Evolutionary conservation across 2,888 invertebrate species (phyloP).

Genomic region (Labia minor): DNA sequence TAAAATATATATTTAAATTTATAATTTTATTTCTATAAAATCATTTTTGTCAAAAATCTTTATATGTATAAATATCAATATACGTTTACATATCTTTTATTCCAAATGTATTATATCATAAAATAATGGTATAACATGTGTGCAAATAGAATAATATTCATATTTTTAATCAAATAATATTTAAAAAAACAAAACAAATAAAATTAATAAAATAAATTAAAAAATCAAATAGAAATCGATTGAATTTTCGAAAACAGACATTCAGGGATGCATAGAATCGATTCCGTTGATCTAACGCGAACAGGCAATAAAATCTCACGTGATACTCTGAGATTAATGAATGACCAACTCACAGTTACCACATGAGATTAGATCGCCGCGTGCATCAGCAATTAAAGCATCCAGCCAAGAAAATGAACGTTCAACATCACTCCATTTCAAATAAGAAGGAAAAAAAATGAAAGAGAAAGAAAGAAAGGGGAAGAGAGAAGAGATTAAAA

Average conservation of each 20-base stretch:
- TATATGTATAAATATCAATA: background rate
- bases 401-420: background rate
- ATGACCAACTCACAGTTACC: slow-evolving; percentile 84
- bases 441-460: too few relatives aligned
- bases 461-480: too few relatives aligned
- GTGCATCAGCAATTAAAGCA: slow-evolving; percentile 29
- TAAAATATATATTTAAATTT: too few relatives aligned
- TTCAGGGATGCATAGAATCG: slow-evolving; percentile 35
- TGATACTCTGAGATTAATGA: slow-evolving; percentile 65
- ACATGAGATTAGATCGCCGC: slow-evolving; percentile 80
- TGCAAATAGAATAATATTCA: too few relatives aligned
- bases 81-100: background rate
- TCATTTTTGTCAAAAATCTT: too few relatives aligned
- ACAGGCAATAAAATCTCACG: slow-evolving; percentile 59
- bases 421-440: background rate
- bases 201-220: too few relatives aligned
- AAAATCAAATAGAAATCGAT: background rate
- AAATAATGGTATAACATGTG: background rate
- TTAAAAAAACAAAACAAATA: too few relatives aligned
- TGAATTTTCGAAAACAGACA: background rate
- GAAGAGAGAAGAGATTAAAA: too few relatives aligned
- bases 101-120: background rate
- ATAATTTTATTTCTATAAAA: too few relatives aligned
- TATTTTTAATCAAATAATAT: too few relatives aligned
- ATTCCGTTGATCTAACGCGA: slow-evolving; percentile 33